Evolutionary conservation across 2,113 vertebrate species (phyloP), one percentile per base, ranked within the genome.

Genomic region (Pardalotus punctatus): DNA sequence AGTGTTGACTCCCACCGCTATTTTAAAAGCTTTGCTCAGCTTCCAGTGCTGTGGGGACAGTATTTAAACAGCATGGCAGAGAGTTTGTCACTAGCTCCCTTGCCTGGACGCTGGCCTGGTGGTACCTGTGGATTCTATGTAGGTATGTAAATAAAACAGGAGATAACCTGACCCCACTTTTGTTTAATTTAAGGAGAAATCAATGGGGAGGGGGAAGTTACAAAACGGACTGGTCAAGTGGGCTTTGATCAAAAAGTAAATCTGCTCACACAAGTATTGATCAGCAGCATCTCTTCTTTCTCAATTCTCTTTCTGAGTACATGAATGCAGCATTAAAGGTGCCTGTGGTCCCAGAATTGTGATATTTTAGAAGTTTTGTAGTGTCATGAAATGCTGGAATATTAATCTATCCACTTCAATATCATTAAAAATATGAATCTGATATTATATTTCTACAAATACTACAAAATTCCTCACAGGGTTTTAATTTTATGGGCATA

Each of bases 201-300:
- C 92, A 60, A 78, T 95, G 27, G 11, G 16, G 17, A 28, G 19
- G n/a, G 21, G 29, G 31, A 48, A 80, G 76, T 92, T 90, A 88
- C 93, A 94, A 93, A 95, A 92, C 4, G 86, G 76, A 74, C 86
- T 81, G 86, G 91, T 90, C 76, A 94, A 93, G 86, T 90, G 72
- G 91, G 71, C 95, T 95, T 97, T 96, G 94, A 93, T 94, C 79
- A 96, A 86, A 97, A 94, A 93, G 79, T 94, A 94, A 96, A 96
- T 96, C 90, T 96, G 72, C 56, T 89, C 76, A 54, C 67, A 60
- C 31, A 47, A 4, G 48, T 94, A 96, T 94, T 93, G 93, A 96
- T 94, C 81, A 93, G 67, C 67, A 91, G 51, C 76, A 71, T 19
- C 0, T 1, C 40, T 94, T 45, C 85, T 88, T 83, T 92, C 90